These are phyloP conservation scores for Chrosomus eos DNA, from an alignment of 2,797 vertebrate genomes.

Conservation along the genomic window DNA sequence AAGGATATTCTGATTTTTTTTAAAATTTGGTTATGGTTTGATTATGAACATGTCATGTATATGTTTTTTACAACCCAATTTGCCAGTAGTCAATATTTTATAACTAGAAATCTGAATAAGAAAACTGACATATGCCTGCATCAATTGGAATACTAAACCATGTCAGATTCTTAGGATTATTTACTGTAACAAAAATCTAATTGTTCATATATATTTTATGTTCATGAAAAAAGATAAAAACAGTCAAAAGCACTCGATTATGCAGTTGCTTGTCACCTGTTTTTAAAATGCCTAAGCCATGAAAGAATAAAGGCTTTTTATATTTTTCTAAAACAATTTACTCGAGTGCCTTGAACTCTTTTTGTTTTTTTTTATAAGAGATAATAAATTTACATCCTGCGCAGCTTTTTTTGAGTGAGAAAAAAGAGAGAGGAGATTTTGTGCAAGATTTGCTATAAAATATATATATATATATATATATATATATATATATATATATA, in stretches of 20 bases:
- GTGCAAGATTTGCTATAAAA: too few species aligned
- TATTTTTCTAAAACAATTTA: too few species aligned
- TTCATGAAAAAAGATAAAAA: not conserved
- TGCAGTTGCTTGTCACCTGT: too few species aligned
- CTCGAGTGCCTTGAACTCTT: too few species aligned
- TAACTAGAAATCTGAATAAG: not conserved
- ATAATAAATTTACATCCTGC: too few species aligned
- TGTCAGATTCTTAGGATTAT: not conserved
- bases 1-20: not conserved
- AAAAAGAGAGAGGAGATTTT: not conserved
- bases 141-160: not conserved
- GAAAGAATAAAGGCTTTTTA: too few species aligned
- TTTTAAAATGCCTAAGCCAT: too few species aligned
- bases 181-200: not conserved
- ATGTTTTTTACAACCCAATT: not conserved
- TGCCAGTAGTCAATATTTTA: not conserved
- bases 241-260: too few species aligned
- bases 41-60: not conserved
- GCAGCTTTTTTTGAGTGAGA: too few species aligned
- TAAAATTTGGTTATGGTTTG: not conserved
- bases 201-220: not conserved
- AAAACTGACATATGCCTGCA: not conserved
- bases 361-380: too few species aligned
- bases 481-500: too few species aligned
- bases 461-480: too few species aligned